Percentiles rank a stretch among this genome's conserved stretches.
Evolutionary conservation across 2,113 vertebrate species (phyloP).

Genomic region (Dasyprocta punctata): DNA sequence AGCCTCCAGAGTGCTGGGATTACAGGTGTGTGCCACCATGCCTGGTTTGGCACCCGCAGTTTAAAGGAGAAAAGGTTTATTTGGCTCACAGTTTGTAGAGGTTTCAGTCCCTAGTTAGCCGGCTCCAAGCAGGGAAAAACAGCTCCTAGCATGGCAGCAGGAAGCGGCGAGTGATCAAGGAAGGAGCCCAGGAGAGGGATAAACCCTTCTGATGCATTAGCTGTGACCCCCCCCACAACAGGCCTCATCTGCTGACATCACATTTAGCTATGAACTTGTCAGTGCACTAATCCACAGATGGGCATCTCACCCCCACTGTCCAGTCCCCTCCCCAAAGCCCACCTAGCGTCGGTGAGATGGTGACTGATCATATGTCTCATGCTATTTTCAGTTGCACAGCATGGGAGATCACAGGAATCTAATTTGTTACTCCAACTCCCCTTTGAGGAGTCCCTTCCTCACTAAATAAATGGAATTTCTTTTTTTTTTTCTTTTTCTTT

Average conservation of each 20-base stretch:
- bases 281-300: background rate
- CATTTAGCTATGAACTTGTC: background rate
- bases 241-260: background rate
- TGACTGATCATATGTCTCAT: background rate
- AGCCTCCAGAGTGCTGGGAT: background rate
- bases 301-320: background rate
- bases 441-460: background rate
- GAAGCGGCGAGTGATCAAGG: background rate
- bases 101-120: background rate
- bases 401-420: background rate
- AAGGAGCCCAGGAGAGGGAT: background rate
- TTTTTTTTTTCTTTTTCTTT: too few relatives aligned
- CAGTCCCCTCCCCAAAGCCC: background rate
- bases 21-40: too few relatives aligned
- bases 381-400: background rate
- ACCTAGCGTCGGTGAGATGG: background rate
- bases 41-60: background rate
- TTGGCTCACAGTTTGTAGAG: background rate
- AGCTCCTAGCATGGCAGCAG: background rate
- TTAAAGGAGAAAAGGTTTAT: background rate
- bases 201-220: background rate
- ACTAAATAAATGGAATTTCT: background rate
- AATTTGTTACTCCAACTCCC: background rate
- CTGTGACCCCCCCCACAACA: background rate
- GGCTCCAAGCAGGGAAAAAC: background rate